A percentile compares a stretch with the other conserved stretches of the same genome.
Evolutionary conservation across 37 sponge, comb jelly and placozoan genomes (phyloP).

Genomic region (Beroe forskalii): DNA sequence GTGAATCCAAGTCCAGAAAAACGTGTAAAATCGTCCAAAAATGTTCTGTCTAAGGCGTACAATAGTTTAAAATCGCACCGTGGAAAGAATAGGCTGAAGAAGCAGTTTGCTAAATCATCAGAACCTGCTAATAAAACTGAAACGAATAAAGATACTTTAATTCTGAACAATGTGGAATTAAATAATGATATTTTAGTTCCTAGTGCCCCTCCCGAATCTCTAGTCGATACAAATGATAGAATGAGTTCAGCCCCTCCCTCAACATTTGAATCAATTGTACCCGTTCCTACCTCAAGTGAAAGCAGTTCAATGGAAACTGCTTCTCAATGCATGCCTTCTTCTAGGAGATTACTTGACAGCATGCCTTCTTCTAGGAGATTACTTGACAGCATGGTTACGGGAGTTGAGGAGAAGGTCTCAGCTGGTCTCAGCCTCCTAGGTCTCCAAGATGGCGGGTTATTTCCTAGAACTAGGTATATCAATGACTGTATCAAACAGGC

Average conservation of each 20-base stretch:
- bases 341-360: not conserved
- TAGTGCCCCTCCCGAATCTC: not conserved
- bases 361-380: not conserved
- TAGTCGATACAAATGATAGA: too few species aligned
- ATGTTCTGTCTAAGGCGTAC: not conserved
- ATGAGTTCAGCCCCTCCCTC: not conserved
- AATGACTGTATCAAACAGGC: slow-evolving; percentile 59
- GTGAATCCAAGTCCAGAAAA: slow-evolving; percentile 6
- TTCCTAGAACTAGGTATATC: slow-evolving; percentile 6
- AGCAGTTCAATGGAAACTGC: not conserved
- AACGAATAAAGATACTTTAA: not conserved
- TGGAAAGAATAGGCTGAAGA: not conserved
- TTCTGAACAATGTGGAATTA: too few species aligned
- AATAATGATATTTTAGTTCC: too few species aligned
- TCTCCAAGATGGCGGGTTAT: slow-evolving; percentile 12
- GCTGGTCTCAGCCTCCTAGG: slow-evolving; percentile 3
- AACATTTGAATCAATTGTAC: not conserved
- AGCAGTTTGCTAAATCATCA: not conserved
- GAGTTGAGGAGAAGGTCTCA: slow-evolving; percentile 3
- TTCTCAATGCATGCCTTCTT: not conserved
- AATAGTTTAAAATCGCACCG: not conserved
- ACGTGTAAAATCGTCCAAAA: not conserved
- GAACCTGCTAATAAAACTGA: not conserved
- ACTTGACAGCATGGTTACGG: not conserved
- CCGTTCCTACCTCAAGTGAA: not conserved